Percentiles rank a stretch among this genome's conserved stretches.
These are phyloP conservation scores for Stramonita haemastoma DNA, from an alignment of 2,888 invertebrate species.

Conservation along the genomic window DNA sequence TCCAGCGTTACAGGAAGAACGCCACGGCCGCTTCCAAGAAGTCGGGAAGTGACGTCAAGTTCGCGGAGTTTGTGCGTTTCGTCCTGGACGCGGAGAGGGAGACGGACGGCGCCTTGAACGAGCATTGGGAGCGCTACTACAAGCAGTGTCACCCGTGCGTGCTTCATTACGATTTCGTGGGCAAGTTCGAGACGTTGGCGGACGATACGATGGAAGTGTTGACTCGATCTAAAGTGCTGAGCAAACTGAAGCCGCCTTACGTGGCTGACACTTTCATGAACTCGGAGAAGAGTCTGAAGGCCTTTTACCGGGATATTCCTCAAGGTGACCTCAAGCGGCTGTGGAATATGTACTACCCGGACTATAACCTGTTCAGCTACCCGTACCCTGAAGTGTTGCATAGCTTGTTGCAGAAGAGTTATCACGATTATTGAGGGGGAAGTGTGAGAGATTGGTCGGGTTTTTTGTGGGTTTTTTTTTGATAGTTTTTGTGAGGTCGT, in stretches of 20 bases:
- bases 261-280: slow-evolving; percentile 43
- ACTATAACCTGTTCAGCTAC: slow-evolving; percentile 90
- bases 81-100: slow-evolving; percentile 50
- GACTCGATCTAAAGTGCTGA: slow-evolving; percentile 33
- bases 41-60: slow-evolving; percentile 51
- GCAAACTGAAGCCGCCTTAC: slow-evolving; percentile 46
- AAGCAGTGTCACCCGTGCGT: slow-evolving; percentile 90
- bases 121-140: slow-evolving; percentile 91
- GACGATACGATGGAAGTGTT: slow-evolving; percentile 48
- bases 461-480: background rate
- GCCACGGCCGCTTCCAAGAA: slow-evolving; percentile 49
- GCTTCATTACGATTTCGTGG: slow-evolving; percentile 90
- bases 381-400: slow-evolving; percentile 56
- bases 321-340: slow-evolving; percentile 76
- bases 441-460: background rate
- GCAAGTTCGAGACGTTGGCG: slow-evolving; percentile 88
- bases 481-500: background rate
- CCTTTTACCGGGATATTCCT: slow-evolving; percentile 83
- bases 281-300: slow-evolving; percentile 46
- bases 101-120: slow-evolving; percentile 78
- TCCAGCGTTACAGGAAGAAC: slow-evolving; percentile 47
- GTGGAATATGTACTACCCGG: slow-evolving; percentile 83
- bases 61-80: slow-evolving; percentile 51
- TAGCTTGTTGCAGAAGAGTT: slow-evolving; percentile 43
- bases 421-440: slow-evolving; percentile 48